Evolutionary conservation across 2,888 invertebrate species (phyloP).

Genomic region (Tetrapedia diversipes): DNA sequence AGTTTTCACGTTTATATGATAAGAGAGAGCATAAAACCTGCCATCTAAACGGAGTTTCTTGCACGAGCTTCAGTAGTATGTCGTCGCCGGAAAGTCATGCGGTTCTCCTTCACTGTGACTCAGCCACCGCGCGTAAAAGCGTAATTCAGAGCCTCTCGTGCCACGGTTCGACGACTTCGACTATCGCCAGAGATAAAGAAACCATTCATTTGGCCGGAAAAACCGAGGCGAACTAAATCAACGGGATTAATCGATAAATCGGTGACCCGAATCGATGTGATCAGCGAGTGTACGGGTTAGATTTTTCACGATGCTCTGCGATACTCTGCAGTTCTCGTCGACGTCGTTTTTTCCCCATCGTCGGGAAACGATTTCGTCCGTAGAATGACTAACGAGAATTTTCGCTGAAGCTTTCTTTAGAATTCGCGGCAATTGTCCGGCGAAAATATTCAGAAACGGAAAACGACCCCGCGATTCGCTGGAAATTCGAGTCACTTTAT

Average conservation of each 20-base stretch:
- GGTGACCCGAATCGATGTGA: constrained; percentile 45
- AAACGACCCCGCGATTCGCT: too few species aligned
- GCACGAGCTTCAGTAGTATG: too few species aligned
- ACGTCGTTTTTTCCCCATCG: too few species aligned
- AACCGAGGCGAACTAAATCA: constrained; percentile 29
- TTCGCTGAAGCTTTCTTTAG: too few species aligned
- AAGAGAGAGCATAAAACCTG: neutral
- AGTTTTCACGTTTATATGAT: too few species aligned
- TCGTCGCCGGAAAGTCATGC: constrained; percentile 4
- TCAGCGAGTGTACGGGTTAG: neutral
- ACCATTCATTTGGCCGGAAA: constrained; percentile 26
- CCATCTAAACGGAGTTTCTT: neutral
- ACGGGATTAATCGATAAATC: constrained; percentile 41
- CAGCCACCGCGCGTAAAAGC: neutral
- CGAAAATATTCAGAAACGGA: too few species aligned
- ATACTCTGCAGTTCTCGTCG: too few species aligned
- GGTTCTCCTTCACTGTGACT: neutral
- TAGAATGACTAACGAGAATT: too few species aligned
- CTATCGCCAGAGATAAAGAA: constrained; percentile 45
- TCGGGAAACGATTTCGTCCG: too few species aligned
- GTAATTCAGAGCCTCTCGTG: constrained; percentile 20
- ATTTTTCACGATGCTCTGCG: too few species aligned
- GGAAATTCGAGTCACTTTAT: too few species aligned
- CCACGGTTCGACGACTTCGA: constrained; percentile 14
- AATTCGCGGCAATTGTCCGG: too few species aligned